phyloP scores from a whole-genome alignment of 2,797 vertebrate species.

The Enteromius anoplus region DNA sequence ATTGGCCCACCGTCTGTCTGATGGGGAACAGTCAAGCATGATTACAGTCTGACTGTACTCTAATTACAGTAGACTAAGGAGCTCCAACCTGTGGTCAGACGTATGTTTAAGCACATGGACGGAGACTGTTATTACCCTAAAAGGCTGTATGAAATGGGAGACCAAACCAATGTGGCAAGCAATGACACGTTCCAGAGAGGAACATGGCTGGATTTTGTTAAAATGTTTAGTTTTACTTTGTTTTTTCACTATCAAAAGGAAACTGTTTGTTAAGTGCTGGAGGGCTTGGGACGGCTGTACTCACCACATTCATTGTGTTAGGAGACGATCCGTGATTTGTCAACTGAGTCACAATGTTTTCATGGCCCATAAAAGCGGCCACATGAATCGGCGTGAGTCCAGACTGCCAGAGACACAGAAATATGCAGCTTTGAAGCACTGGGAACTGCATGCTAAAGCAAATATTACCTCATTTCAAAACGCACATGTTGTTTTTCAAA shows the following conservation, averaged over 20 bases:
- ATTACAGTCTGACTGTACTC: constrained; percentile 60
- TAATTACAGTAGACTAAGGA: constrained; percentile 57
- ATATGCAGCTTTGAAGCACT: constrained; percentile 39
- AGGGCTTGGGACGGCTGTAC: constrained; percentile 51
- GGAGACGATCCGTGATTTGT: constrained; percentile 94
- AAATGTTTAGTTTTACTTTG: constrained; percentile 37
- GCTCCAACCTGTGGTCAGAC: constrained; percentile 51
- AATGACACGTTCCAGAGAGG: constrained; percentile 36
- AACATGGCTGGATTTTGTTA: background rate
- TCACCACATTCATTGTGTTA: constrained; percentile 87
- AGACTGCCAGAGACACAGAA: constrained; percentile 78
- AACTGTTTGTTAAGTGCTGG: constrained; percentile 1
- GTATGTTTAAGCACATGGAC: constrained; percentile 43
- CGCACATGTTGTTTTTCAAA: background rate
- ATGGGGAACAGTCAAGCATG: constrained; percentile 42
- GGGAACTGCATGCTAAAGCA: constrained; percentile 31
- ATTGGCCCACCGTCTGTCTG: constrained; percentile 28
- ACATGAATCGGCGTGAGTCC: constrained; percentile 98
- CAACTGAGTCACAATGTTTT: constrained; percentile 96
- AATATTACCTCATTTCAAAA: constrained; percentile 37
- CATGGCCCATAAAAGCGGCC: constrained; percentile 99
- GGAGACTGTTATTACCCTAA: constrained; percentile 54
- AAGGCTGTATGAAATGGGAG: constrained; percentile 40
- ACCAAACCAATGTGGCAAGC: constrained; percentile 16
- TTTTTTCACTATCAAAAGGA: constrained; percentile 9